phyloP scores from a whole-genome alignment of 2,113 vertebrate genomes.

The Sorex fumeus region DNA sequence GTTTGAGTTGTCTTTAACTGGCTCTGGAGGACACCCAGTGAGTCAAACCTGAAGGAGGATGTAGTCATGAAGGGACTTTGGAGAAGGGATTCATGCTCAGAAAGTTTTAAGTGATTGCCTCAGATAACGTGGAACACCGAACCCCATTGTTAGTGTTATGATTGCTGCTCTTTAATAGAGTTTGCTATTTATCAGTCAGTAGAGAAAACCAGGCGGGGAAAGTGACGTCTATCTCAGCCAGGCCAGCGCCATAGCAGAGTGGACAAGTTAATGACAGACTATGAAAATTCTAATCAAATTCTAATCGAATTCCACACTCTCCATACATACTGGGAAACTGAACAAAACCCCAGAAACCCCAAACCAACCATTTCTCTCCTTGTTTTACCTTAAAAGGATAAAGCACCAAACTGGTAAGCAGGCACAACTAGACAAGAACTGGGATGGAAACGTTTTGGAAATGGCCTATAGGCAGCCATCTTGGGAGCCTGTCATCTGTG shows the following conservation, averaged over 20 bases:
- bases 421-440: no score
- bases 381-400: no score
- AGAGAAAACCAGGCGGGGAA: not conserved
- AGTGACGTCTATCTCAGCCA: not conserved
- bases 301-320: not conserved
- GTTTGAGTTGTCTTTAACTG: not conserved
- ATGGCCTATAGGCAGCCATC: no score
- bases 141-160: no score
- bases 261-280: not conserved
- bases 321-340: not conserved
- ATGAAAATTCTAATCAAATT: no score
- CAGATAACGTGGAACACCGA: not conserved
- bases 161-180: no score
- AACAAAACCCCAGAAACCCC: not conserved
- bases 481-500: no score
- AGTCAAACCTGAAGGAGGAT: not conserved
- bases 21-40: not conserved
- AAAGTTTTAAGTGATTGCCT: not conserved
- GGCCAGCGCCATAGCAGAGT: not conserved
- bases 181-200: not conserved
- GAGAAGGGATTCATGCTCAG: not conserved
- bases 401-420: no score
- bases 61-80: not conserved
- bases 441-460: no score
- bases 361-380: not conserved